Conservation (phyloP, 1,140 invertebrate species). For the Galleria mellonella region DNA sequence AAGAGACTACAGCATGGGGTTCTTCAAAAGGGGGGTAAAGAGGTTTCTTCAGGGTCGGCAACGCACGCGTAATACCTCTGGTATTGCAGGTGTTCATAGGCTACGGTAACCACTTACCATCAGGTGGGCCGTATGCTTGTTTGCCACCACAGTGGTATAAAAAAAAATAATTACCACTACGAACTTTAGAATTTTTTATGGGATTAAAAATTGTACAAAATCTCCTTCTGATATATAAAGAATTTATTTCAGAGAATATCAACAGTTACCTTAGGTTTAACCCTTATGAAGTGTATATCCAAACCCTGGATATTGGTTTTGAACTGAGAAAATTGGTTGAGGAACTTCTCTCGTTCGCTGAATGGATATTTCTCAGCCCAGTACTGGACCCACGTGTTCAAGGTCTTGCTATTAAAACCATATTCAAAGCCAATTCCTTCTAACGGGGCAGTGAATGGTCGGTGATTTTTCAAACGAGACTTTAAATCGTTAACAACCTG, state of each 20-base stretch:
- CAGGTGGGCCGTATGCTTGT: too few relatives aligned
- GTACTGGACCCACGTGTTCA: constrained; percentile 78
- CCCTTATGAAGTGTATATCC: constrained; percentile 79
- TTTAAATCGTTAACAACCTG: constrained; percentile 79
- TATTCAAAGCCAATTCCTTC: constrained; percentile 82
- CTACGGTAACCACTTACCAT: too few relatives aligned
- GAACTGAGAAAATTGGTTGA: constrained; percentile 82
- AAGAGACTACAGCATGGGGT: too few relatives aligned
- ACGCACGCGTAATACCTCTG: too few relatives aligned
- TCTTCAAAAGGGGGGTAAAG: too few relatives aligned
- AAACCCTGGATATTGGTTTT: constrained; percentile 79
- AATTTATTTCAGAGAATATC: constrained; percentile 10
- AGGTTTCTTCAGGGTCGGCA: too few relatives aligned
- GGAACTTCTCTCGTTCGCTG: constrained; percentile 76
- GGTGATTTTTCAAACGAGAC: constrained; percentile 70
- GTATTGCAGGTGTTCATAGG: too few relatives aligned
- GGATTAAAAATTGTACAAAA: too few relatives aligned
- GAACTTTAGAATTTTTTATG: too few relatives aligned
- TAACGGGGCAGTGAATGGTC: constrained; percentile 74
- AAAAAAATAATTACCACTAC: too few relatives aligned
- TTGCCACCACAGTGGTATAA: background rate
- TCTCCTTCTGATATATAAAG: too few relatives aligned
- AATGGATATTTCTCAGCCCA: constrained; percentile 81
- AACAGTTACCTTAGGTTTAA: constrained; percentile 6
- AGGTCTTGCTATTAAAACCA: constrained; percentile 80